Base-by-base conservation (phyloP, 2,113 vertebrate species). In the Nycticebus coucang region DNA sequence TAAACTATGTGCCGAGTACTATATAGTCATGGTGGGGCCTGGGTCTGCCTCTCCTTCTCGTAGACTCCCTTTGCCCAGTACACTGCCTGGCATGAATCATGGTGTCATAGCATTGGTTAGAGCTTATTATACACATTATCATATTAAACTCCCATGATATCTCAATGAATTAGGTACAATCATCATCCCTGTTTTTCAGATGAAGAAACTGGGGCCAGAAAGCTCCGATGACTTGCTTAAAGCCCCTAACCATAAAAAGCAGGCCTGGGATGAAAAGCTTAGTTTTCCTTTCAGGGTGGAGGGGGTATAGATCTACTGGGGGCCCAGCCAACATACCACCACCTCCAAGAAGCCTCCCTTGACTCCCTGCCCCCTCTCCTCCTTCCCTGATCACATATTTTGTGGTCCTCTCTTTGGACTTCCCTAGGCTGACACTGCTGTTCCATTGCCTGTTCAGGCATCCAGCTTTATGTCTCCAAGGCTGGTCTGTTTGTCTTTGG, bases 1-100 rank as follows among this genome's bases (percentile, higher is more conserved):
- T 7, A 5, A 50, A 14, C 55, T 9, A 0, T 2, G 18, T 10
- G 21, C 50, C 11, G 28, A 35, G 37, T 19, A 4, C 50, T 24
- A 0, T 2, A 5, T 30, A 33, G n/a, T 57, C 53, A 12, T 1
- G 2, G 3, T 78, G 35, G 41, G 53, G 15, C 12, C 22, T 21
- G 18, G 62, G 41, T 41, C 75, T 18, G 37, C 62, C 89, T 68
- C 37, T 60, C 41, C 19, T 71, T 80, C 7, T 30, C 41, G 14
- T 5, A 15, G 55, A 28, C 15, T 9, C 7, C 13, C 24, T 66
- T 37, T 13, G n/a, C 37, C 62, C 18, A 30, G 72, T 19, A 12
- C 37, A 5, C 30, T 22, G 57, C 26, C 66, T 13, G 10, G 59
- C 50, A 62, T 74, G 6, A 68, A 35, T 60, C 50, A 17, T 24